phyloP scores from a whole-genome alignment of 2,888 invertebrate species.

The Hydrotaea cyrtoneurina region DNA sequence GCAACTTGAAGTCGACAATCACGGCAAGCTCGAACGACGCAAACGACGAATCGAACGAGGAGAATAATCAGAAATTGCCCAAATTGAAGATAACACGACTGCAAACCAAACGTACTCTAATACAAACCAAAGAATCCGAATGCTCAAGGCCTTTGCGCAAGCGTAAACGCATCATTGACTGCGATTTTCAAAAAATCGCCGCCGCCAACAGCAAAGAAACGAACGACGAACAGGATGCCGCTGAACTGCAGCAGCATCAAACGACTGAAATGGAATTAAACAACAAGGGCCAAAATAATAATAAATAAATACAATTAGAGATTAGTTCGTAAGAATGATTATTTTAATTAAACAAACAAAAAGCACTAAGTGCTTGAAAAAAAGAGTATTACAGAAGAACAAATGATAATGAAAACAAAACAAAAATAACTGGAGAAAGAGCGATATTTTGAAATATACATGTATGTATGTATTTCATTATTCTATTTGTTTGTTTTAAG shows the following conservation, averaged over 20 bases:
- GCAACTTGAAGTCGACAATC: background rate
- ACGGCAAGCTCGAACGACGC: constrained; percentile 25
- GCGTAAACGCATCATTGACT: constrained; percentile 84
- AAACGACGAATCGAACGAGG: constrained; percentile 19
- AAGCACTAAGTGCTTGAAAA: constrained; percentile 63
- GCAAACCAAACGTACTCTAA: constrained; percentile 81
- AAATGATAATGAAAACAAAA: constrained; percentile 14
- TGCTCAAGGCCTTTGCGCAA: constrained; percentile 84
- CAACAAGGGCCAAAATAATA: constrained; percentile 67
- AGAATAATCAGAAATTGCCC: constrained; percentile 82
- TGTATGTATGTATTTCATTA: constrained; percentile 13
- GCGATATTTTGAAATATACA: too few species aligned
- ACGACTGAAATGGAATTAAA: constrained; percentile 64
- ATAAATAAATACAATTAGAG: constrained; percentile 18
- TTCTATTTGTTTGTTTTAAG: constrained; percentile 9
- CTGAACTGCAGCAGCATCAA: constrained; percentile 32
- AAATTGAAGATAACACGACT: constrained; percentile 85
- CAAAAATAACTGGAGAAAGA: too few species aligned
- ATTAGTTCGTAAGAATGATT: background rate
- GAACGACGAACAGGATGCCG: constrained; percentile 18
- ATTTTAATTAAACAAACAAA: constrained; percentile 12
- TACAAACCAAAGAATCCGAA: constrained; percentile 81
- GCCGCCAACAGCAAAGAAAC: constrained; percentile 65
- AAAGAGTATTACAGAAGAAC: constrained; percentile 21
- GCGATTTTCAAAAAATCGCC: constrained; percentile 79